Evolutionary conservation across 35 echinoderm and acorn worm species (phyloP).

Genomic region (Lytechinus pictus): DNA sequence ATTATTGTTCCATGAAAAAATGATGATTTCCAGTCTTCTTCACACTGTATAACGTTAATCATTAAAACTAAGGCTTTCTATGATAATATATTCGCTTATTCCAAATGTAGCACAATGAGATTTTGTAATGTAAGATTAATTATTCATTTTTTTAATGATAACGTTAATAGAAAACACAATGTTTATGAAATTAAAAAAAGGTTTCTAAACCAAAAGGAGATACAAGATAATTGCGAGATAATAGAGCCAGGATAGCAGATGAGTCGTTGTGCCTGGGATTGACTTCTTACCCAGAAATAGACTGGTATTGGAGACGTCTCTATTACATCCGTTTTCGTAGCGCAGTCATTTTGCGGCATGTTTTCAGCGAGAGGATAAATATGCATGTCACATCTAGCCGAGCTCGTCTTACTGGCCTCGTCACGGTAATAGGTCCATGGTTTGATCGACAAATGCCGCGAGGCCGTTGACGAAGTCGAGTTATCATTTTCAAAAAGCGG

Average conservation of each 20-base stretch:
- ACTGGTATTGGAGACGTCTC: not conserved
- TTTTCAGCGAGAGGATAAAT: not conserved
- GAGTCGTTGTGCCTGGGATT: not conserved
- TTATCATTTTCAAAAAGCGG: slow-evolving; percentile 12
- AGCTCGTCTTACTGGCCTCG: not conserved
- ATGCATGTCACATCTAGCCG: not conserved
- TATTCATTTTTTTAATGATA: too few species aligned
- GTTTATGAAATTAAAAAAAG: too few species aligned
- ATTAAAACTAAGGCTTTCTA: too few species aligned
- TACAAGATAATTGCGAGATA: not conserved
- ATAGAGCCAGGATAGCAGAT: not conserved
- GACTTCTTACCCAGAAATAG: not conserved
- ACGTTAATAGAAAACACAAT: too few species aligned
- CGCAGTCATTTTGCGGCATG: not conserved
- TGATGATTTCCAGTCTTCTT: too few species aligned
- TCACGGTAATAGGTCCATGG: not conserved
- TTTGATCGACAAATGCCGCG: not conserved
- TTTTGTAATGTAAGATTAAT: too few species aligned
- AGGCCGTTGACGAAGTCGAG: not conserved
- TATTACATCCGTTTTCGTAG: not conserved
- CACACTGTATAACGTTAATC: too few species aligned
- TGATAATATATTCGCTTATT: too few species aligned
- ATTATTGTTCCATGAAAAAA: too few species aligned
- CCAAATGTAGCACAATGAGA: too few species aligned
- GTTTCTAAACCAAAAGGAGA: not conserved